A percentile compares a stretch with the other conserved stretches of the same genome.
Evolutionary conservation across 2,797 vertebrate genomes (phyloP).

Genomic region (Syndactyla subalaris): DNA sequence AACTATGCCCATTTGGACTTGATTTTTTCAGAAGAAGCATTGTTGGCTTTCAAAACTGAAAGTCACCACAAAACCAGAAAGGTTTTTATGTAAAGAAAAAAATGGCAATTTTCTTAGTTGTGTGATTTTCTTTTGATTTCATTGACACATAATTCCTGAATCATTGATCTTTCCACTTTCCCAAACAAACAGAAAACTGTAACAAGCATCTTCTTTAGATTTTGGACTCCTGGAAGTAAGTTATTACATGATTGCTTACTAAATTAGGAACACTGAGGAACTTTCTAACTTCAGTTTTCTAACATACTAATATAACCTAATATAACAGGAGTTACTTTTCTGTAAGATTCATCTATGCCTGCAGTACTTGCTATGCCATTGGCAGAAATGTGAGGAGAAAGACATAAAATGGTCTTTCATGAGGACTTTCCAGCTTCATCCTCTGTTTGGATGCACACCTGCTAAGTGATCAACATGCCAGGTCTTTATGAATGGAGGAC

Average conservation of each 20-base stretch:
- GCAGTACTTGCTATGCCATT: not conserved
- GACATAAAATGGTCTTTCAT: not conserved
- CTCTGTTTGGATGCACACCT: not conserved
- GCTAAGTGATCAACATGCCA: not conserved
- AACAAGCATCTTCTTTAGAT: not conserved
- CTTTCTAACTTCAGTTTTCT: not conserved
- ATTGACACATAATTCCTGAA: not conserved
- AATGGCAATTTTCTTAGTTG: not conserved
- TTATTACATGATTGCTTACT: not conserved
- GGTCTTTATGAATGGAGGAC: not conserved
- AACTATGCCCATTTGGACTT: slow-evolving; percentile 1
- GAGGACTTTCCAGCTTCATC: not conserved
- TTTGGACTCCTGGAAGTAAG: not conserved
- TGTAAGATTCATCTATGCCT: not conserved
- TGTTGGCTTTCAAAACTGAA: slow-evolving; percentile 39
- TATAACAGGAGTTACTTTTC: not conserved
- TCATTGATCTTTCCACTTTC: not conserved
- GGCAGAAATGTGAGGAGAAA: not conserved
- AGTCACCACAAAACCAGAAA: not conserved
- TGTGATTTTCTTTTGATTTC: slow-evolving; percentile 57
- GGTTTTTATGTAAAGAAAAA: slow-evolving; percentile 21
- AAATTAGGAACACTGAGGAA: not conserved
- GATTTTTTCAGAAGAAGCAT: not conserved
- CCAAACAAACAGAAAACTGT: not conserved
- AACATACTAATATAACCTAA: not conserved